phyloP scores from a whole-genome alignment of 1,140 invertebrate species.

The Drosophila ananassae region DNA sequence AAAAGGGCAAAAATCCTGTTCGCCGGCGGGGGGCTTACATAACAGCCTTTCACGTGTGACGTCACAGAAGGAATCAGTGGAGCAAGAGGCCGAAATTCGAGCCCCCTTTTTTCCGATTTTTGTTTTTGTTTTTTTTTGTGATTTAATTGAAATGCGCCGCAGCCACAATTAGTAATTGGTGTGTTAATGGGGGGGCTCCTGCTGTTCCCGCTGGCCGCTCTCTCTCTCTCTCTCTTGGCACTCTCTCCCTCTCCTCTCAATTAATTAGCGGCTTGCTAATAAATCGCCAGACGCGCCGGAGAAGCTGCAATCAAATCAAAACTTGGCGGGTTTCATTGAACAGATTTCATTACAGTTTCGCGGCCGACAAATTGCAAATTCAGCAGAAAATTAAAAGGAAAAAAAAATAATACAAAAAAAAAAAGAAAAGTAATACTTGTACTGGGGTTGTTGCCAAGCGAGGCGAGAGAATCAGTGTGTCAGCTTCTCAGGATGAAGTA shows the following conservation, averaged over 20 bases:
- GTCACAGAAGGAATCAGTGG: conserved; percentile 46
- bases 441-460: conserved; percentile 28
- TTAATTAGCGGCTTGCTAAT: conserved; percentile 74
- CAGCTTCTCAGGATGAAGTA: neutral
- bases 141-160: conserved; percentile 71
- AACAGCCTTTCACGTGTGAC: conserved; percentile 54
- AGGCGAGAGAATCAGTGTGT: neutral
- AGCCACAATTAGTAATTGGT: conserved; percentile 62
- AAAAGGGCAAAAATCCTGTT: conserved; percentile 32
- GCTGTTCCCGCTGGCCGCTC: no score
- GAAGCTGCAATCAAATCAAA: conserved; percentile 70
- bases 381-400: conserved; percentile 63
- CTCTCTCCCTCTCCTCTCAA: conserved; percentile 19
- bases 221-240: neutral
- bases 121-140: conserved; percentile 25
- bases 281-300: conserved; percentile 58
- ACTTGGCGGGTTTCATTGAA: conserved; percentile 78
- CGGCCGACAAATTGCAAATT: conserved; percentile 23
- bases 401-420: conserved; percentile 30
- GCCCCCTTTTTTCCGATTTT: conserved; percentile 31
- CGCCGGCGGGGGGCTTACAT: conserved; percentile 39
- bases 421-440: neutral
- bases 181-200: conserved; percentile 42
- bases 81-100: neutral
- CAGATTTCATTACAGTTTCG: conserved; percentile 65